A percentile compares a stretch with the other conserved stretches of the same genome.
Evolutionary conservation across 2,888 invertebrate species (phyloP).

Genomic region (Tridacna crocea): DNA sequence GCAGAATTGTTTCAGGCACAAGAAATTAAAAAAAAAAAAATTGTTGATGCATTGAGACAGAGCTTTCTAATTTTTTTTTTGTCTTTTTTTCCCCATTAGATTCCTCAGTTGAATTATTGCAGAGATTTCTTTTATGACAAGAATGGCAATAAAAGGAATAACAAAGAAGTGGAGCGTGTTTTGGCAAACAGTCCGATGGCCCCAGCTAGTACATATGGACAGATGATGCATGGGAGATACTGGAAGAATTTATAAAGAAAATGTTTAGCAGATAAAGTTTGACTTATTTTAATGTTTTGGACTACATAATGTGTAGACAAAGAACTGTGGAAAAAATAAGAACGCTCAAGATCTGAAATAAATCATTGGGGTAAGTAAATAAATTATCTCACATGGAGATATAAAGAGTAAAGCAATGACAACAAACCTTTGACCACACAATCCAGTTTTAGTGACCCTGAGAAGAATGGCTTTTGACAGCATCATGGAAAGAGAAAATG

Average conservation of each 20-base stretch:
- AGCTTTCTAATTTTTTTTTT: no score
- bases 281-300: no score
- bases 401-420: neutral
- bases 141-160: constrained; percentile 13
- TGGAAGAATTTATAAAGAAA: no score
- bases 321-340: no score
- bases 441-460: neutral
- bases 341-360: no score
- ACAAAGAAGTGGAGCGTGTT: neutral
- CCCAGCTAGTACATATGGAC: constrained; percentile 13
- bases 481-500: neutral
- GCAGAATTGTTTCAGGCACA: no score
- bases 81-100: neutral
- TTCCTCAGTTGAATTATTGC: constrained; percentile 10
- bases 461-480: neutral
- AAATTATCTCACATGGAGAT: neutral
- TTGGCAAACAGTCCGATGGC: neutral
- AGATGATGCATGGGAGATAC: neutral
- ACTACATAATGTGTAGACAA: no score
- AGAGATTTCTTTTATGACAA: constrained; percentile 11
- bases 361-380: no score
- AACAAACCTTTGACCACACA: neutral
- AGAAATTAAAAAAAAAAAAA: no score
- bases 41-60: no score
- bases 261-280: no score